These are phyloP conservation scores for Hormaphis cornu DNA, from an alignment of 1,140 invertebrate genomes.

Conservation along the genomic window DNA sequence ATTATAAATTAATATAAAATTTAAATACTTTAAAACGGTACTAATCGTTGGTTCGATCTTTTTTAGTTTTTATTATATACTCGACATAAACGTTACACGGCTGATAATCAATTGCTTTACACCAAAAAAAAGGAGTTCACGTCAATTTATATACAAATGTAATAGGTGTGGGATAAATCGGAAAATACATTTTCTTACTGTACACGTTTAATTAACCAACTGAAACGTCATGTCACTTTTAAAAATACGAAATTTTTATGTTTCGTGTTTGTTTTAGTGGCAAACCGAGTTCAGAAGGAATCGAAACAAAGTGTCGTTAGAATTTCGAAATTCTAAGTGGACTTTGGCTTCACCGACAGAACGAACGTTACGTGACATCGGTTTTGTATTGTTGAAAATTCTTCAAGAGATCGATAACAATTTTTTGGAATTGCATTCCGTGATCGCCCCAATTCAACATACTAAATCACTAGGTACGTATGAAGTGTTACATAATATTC, in stretches of 20 bases:
- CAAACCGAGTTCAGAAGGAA: constrained; percentile 53
- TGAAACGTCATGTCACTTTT: too few relatives aligned
- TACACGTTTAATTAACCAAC: too few relatives aligned
- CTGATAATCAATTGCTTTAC: too few relatives aligned
- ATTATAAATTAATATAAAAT: too few relatives aligned
- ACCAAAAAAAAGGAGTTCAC: too few relatives aligned
- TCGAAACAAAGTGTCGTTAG: constrained; percentile 55
- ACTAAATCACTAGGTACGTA: constrained; percentile 39
- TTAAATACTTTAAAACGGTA: too few relatives aligned
- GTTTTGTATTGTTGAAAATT: constrained; percentile 46
- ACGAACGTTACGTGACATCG: constrained; percentile 46
- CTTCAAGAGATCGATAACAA: constrained; percentile 46
- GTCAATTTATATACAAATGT: too few relatives aligned
- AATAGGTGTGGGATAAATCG: too few relatives aligned
- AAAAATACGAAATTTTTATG: not conserved
- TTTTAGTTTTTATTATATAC: too few relatives aligned
- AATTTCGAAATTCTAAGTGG: constrained; percentile 57
- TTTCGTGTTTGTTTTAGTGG: constrained; percentile 45
- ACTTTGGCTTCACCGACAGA: constrained; percentile 44
- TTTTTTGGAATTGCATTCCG: constrained; percentile 45
- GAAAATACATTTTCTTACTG: too few relatives aligned
- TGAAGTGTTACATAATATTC: not conserved
- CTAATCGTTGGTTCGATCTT: too few relatives aligned
- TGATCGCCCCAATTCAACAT: constrained; percentile 40
- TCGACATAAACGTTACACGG: too few relatives aligned